phyloP scores from a whole-genome alignment of 2,113 vertebrate genomes.

The Phaetusa simplex region DNA sequence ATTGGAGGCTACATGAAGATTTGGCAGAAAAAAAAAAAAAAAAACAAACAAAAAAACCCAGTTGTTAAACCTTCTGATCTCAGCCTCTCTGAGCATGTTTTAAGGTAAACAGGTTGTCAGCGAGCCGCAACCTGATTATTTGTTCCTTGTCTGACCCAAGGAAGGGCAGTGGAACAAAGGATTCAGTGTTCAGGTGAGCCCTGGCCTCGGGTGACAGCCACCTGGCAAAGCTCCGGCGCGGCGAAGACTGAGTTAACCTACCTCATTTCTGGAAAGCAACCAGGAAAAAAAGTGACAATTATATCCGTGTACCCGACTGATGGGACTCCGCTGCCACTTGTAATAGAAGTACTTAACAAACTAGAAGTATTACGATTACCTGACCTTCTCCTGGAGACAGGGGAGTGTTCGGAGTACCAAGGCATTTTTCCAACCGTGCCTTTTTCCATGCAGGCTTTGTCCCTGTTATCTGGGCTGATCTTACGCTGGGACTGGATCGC shows the following conservation, averaged over 20 bases:
- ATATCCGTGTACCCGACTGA: rapidly evolving
- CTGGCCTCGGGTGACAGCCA: not conserved
- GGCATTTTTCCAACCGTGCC: not conserved
- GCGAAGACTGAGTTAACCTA: not conserved
- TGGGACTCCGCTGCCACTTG: not conserved
- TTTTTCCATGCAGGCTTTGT: not conserved
- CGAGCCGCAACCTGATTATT: not conserved
- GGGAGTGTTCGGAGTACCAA: not conserved
- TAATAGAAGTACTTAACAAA: not conserved
- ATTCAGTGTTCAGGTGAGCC: not conserved
- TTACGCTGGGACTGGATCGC: not conserved
- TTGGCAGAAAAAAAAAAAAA: not conserved
- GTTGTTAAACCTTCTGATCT: not conserved
- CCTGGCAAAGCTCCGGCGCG: not conserved
- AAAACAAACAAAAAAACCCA: not conserved
- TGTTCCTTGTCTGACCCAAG: not conserved
- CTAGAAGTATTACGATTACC: not conserved
- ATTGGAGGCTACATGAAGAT: not conserved
- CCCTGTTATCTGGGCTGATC: not conserved
- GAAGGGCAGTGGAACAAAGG: not conserved
- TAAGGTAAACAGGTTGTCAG: not conserved
- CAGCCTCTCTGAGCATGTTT: not conserved
- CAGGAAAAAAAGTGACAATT: not conserved
- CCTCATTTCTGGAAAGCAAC: not conserved
- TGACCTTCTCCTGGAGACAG: not conserved